Base-by-base conservation (phyloP, 2,797 vertebrate species). In the Hirundo rustica region DNA sequence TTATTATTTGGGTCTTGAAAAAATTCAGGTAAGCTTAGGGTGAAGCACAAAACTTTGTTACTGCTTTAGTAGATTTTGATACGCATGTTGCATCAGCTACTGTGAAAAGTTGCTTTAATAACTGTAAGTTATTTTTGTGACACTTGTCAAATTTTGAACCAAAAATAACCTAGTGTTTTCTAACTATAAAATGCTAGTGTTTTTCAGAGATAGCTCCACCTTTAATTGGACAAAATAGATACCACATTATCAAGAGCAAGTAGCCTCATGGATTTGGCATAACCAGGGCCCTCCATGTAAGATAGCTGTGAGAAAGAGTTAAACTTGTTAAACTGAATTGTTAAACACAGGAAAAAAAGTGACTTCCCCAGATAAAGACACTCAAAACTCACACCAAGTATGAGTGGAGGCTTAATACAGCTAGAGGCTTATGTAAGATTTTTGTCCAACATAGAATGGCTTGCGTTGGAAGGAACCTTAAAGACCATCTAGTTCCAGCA, bases 1-100 rank as follows among this genome's bases (percentile, higher is more conserved):
- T 89, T 89, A 55, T n/a, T 88, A 64, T 93, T 92, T 92, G 72
- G 45, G 53, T 92, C 57, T 89, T 71, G 74, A 89, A 92, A 95
- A 83, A 61, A 29, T 6, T 60, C 23, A 53, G 68, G 71, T 83
- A 89, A 89, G 75, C 45, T 91, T 95, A 94, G 48, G 0, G 11
- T 73, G 67, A 91, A 62, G 72, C 50, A 77, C 34, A 74, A 6
- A 73, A 76, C 19, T 74, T 26, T 58, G 17, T 62, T 93, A 38
- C 40, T 72, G 67, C 54, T 81, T 87, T 72, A 73, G 54, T 77
- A 84, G 68, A 79, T 83, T 72, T 94, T 93, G 47, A 77, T 30
- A 47, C 17, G 40, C 61, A 30, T 68, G 61, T 75, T 82, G 44
- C 38, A 77, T 85, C 45, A 80, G 72, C 72, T 91, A 16, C 65